Evolutionary conservation across 2,888 invertebrate genomes (phyloP), one percentile per base, ranked within the genome.

Genomic region (Tipula helvola): DNA sequence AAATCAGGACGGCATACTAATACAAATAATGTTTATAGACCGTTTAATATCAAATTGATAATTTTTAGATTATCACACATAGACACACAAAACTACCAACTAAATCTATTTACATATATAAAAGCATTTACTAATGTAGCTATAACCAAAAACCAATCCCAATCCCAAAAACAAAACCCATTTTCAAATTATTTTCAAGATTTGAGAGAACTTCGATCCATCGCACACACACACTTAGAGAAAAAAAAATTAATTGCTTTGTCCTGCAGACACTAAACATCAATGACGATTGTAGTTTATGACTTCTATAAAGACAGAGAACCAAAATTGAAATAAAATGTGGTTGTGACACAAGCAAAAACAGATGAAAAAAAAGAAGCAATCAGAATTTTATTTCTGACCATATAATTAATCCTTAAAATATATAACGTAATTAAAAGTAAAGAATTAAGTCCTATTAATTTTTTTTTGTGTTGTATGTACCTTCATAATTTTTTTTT

Each of bases 331-430:
- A 71, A 71, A 71, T 71, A 71, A 71, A 71, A 71, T 71, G 71
- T 71, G 71, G 71, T 71, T 71, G 57, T 57, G 57, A 18, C 57
- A 57, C 1, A 18, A 57, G 2, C 57, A 47, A 18, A 5, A 57
- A 57, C 16, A 57, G 18, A 57, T 52, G 5, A 10, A 71, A 71
- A 71, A 13, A 71, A 71, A 28, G 71, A 71, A 71, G 71, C 71
- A 71, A 71, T 71, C 71, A 71, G 71, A 71, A 71, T 28, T 71
- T 71, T 71, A 71, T 71, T 57, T 28, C 71, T 71, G 71, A 28
- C 71, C 71, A 71, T 71, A 71, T 71, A 71, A 71, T 71, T 71
- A 71, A 71, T 71, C 71, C 71, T 71, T 71, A 71, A 71, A 71
- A 28, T 71, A 71, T 28, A 71, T 71, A 71, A 52, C 5, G 12